A percentile compares a stretch with the other conserved stretches of the same genome.
phyloP scores from a whole-genome alignment of 1,140 invertebrate species.

The Platyscapa corneri region DNA sequence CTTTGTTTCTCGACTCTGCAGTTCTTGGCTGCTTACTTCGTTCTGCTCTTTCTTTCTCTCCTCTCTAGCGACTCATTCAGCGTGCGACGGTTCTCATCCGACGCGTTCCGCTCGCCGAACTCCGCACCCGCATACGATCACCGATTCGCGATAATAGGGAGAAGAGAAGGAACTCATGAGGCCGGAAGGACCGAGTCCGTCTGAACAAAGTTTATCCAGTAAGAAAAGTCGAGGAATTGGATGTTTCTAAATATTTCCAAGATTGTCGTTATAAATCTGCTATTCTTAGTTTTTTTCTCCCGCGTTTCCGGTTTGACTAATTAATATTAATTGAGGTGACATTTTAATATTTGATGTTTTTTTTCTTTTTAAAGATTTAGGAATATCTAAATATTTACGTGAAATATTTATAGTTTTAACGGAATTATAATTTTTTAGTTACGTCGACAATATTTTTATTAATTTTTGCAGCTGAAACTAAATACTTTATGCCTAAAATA shows the following conservation, averaged over 20 bases:
- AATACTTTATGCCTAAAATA: too few relatives aligned
- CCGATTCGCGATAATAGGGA: slow-evolving; percentile 42
- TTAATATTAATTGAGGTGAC: neutral
- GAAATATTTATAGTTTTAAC: too few relatives aligned
- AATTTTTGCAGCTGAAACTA: too few relatives aligned
- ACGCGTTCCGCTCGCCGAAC: slow-evolving; percentile 29
- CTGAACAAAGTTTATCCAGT: slow-evolving; percentile 31
- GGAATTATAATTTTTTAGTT: too few relatives aligned
- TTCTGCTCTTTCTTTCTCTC: slow-evolving; percentile 15
- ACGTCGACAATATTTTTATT: too few relatives aligned
- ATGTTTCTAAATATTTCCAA: neutral
- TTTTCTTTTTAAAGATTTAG: too few relatives aligned
- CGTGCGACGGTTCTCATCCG: slow-evolving; percentile 47
- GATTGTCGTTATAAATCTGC: neutral
- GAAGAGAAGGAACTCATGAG: neutral
- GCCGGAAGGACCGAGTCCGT: slow-evolving; percentile 33
- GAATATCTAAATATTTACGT: too few relatives aligned
- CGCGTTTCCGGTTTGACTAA: neutral
- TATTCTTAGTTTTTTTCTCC: neutral
- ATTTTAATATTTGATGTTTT: neutral
- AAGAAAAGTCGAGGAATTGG: neutral
- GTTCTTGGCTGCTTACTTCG: slow-evolving; percentile 3
- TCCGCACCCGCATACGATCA: slow-evolving; percentile 14
- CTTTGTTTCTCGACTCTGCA: slow-evolving; percentile 33
- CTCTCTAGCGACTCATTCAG: slow-evolving; percentile 30